A percentile compares a stretch with the other conserved stretches of the same genome.
Conservation (phyloP, 2,797 vertebrate species). For the Salmo trutta region DNA sequence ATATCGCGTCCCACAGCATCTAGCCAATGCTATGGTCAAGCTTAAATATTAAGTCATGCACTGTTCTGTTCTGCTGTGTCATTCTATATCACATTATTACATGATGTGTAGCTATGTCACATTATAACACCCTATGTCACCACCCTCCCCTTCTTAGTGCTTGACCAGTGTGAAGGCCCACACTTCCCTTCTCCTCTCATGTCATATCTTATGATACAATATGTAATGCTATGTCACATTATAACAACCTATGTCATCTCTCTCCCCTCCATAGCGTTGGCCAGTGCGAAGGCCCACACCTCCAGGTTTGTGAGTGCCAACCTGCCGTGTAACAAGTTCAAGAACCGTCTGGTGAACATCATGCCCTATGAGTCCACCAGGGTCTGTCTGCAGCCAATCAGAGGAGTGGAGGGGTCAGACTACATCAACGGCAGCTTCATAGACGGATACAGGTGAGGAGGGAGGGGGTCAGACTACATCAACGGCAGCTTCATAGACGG, state of each 20-base stretch:
- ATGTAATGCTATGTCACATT: background rate
- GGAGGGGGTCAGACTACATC: no score
- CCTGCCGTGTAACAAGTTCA: conserved; percentile 99
- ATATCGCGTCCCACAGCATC: no score
- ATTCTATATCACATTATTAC: background rate
- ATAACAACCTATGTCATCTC: background rate
- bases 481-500: no score
- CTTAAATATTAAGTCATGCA: background rate
- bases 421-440: no score
- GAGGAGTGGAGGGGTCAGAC: conserved; percentile 98
- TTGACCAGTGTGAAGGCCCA: background rate
- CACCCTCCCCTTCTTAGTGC: background rate
- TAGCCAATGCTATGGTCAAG: no score
- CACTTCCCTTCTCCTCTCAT: no score
- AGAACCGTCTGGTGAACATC: conserved; percentile 99
- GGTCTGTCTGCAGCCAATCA: conserved; percentile 95
- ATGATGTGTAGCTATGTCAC: no score
- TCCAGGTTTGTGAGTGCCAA: conserved; percentile 99
- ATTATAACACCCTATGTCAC: no score
- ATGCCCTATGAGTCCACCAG: conserved; percentile 99
- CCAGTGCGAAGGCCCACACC: conserved; percentile 97
- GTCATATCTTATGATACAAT: no score
- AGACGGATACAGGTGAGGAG: no score
- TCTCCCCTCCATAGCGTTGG: conserved; percentile 39
- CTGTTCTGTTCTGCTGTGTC: background rate